A percentile compares a stretch with the other conserved stretches of the same genome.
These are phyloP conservation scores for Hoplodrina ambigua DNA, from an alignment of 2,888 invertebrate species.

Conservation along the genomic window DNA sequence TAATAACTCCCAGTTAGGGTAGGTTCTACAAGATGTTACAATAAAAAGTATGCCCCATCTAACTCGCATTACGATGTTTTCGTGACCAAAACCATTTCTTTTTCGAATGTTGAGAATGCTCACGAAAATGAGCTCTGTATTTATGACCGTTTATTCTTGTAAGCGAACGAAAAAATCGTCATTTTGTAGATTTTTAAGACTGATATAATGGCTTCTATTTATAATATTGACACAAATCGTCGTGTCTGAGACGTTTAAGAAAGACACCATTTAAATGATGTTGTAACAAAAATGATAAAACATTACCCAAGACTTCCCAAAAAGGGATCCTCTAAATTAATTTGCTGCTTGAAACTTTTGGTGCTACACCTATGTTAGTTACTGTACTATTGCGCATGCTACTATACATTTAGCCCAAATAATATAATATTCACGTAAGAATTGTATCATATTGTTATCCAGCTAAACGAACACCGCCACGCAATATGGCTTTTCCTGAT, in stretches of 20 bases:
- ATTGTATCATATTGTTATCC: slow-evolving; percentile 12
- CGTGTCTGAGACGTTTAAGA: slow-evolving; percentile 62
- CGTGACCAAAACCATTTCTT: slow-evolving; percentile 86
- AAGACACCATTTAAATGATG: slow-evolving; percentile 48
- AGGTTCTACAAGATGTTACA: slow-evolving; percentile 83
- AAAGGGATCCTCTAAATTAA: not conserved
- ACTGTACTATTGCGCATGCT: not conserved
- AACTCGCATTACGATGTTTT: slow-evolving; percentile 81
- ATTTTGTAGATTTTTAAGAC: slow-evolving; percentile 68
- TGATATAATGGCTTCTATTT: slow-evolving; percentile 78
- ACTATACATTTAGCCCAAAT: not conserved
- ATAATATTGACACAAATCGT: slow-evolving; percentile 70
- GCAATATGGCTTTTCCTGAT: slow-evolving; percentile 92
- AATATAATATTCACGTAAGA: not conserved
- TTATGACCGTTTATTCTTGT: slow-evolving; percentile 79
- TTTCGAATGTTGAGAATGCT: slow-evolving; percentile 78
- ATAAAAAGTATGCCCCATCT: slow-evolving; percentile 81
- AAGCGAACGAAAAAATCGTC: slow-evolving; percentile 72
- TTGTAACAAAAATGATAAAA: not conserved
- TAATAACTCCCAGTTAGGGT: slow-evolving; percentile 80
- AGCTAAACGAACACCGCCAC: slow-evolving; percentile 78
- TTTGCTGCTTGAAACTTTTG: not conserved
- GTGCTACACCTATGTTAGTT: not conserved
- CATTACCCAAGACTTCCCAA: not conserved
- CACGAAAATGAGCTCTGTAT: slow-evolving; percentile 84